phyloP scores from a whole-genome alignment of 2,797 vertebrate genomes.

The Thaleichthys pacificus region DNA sequence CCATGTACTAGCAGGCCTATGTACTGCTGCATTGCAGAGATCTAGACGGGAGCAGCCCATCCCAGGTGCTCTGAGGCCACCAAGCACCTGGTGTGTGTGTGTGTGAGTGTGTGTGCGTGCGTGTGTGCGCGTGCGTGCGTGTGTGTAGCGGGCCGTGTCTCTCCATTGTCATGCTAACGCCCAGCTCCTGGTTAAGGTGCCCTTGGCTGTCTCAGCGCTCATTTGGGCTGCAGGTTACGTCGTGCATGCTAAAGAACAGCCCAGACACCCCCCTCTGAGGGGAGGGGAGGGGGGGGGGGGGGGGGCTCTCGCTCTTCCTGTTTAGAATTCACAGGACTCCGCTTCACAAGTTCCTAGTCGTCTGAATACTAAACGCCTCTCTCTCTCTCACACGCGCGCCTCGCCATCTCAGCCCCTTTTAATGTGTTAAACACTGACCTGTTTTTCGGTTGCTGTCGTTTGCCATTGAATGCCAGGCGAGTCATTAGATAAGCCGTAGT shows the following conservation, averaged over 20 bases:
- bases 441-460: neutral
- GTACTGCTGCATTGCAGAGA: slow-evolving; percentile 52
- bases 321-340: slow-evolving; percentile 14
- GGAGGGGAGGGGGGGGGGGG: neutral
- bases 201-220: slow-evolving; percentile 54
- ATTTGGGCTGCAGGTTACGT: slow-evolving; percentile 38
- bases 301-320: slow-evolving; percentile 7
- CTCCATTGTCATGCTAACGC: slow-evolving; percentile 43
- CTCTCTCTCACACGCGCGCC: neutral
- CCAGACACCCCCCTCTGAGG: neutral
- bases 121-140: neutral
- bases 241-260: slow-evolving; percentile 53
- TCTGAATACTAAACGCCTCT: slow-evolving; percentile 3
- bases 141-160: slow-evolving; percentile 1
- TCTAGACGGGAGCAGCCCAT: slow-evolving; percentile 24
- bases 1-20: neutral
- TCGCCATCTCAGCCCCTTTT: neutral
- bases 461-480: neutral
- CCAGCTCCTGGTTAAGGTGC: slow-evolving; percentile 57
- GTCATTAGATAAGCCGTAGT: neutral
- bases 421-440: neutral
- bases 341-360: neutral
- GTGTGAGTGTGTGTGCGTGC: neutral
- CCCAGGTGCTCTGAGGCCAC: slow-evolving; percentile 17
- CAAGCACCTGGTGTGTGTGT: neutral